Base-by-base conservation (phyloP, 2,888 invertebrate genomes). In the Mimas tiliae region DNA sequence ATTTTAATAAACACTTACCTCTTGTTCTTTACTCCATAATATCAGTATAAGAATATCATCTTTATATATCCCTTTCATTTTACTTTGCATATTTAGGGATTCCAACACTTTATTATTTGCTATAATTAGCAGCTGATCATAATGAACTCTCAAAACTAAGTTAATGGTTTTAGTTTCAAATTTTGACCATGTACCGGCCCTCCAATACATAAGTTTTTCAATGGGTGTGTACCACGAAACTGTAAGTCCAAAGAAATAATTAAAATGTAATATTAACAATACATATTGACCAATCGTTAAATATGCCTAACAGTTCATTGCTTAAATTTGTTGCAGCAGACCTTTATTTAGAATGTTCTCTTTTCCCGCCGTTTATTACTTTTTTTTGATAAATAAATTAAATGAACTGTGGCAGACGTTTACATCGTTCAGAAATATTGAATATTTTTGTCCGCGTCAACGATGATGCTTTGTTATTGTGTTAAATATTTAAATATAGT, bases 21-120 rank as follows among this genome's bases (percentile, higher is more conserved):
- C 83, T 67, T 82, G 77, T 47, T 69, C 71, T 47, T 67, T 66
- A 14, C 69, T 70, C 55, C 71, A 79, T 21, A 85, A 67, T 11
- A 91, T 80, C 52, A 93, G 68, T 68, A 93, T 86, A 7, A 93
- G 68, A 67, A 90, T 72, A 64, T 91, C 87, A 1, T 82, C 81
- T 77, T 89, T 93, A 68, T 79, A 86, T 73, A 90, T 78, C 3
- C 90, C 91, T 80, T 89, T 92, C 1, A 91, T 76, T 82, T 87
- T 90, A 27, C 74, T 70, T 65, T 78, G 82, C 70, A 88, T 77
- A 68, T 86, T 91, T 11, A 90, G 69, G 1, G 88, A 76, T 76
- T 93, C 93, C 19, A 92, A 68, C 51, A 92, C 71, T 75, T 85
- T 89, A 52, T 75, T 69, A 1, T 81, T 80, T 0, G 78, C 70